phyloP scores from a whole-genome alignment of 2,888 invertebrate species.

The Uropetala carovei region DNA sequence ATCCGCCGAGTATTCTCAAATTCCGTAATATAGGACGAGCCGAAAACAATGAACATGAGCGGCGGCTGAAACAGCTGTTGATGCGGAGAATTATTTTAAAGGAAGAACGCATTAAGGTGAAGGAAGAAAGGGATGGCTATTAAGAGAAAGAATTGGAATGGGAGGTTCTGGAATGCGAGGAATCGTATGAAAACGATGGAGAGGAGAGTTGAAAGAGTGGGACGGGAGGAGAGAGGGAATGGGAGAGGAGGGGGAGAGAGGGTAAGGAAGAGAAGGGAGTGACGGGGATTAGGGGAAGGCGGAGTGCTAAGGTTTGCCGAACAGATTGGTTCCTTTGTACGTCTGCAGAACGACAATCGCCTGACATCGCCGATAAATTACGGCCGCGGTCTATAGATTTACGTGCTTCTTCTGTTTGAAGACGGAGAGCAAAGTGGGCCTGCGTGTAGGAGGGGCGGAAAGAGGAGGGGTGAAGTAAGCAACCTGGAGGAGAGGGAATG shows the following conservation, averaged over 20 bases:
- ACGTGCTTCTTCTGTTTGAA: slow-evolving; percentile 57
- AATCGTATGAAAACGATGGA: slow-evolving; percentile 7
- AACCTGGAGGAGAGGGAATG: neutral
- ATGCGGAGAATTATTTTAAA: slow-evolving; percentile 28
- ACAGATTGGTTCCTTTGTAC: slow-evolving; percentile 62
- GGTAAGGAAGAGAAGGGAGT: neutral
- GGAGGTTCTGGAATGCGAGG: slow-evolving; percentile 3
- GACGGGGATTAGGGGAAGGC: slow-evolving; percentile 52
- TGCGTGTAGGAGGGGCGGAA: neutral
- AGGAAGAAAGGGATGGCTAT: slow-evolving; percentile 39
- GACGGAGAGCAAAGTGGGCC: slow-evolving; percentile 60
- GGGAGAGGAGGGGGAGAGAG: slow-evolving; percentile 25
- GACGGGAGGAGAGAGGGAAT: neutral
- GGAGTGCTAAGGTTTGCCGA: slow-evolving; percentile 61
- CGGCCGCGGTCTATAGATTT: slow-evolving; percentile 61
- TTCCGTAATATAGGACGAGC: neutral
- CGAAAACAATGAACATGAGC: slow-evolving; percentile 28
- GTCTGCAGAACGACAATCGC: slow-evolving; percentile 58
- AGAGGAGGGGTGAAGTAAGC: neutral
- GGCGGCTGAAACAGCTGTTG: slow-evolving; percentile 28
- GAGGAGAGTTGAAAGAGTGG: neutral
- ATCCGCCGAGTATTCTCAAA: neutral
- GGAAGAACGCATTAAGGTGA: slow-evolving; percentile 31
- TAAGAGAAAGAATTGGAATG: neutral
- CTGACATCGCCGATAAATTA: slow-evolving; percentile 62